These are phyloP conservation scores for Numida meleagris DNA, from an alignment of 2,113 vertebrate genomes.

Conservation along the genomic window DNA sequence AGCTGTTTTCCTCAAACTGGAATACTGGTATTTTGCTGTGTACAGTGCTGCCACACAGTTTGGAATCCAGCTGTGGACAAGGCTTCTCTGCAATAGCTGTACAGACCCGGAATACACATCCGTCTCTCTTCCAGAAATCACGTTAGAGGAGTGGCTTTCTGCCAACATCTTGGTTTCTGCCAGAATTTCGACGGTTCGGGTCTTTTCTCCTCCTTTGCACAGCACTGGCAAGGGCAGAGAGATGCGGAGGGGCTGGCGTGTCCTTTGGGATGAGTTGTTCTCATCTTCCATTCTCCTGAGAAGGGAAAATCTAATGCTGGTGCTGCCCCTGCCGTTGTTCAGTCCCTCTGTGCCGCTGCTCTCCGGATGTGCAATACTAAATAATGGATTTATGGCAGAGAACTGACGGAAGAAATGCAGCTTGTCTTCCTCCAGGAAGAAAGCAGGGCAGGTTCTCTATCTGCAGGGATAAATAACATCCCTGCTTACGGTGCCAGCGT, in stretches of 20 bases:
- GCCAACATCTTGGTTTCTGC: not conserved
- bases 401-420: not conserved
- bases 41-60: not conserved
- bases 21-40: not conserved
- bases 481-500: not conserved
- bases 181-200: conserved; percentile 9
- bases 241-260: not conserved
- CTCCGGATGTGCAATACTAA: not conserved
- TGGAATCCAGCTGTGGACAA: not conserved
- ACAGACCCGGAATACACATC: conserved; percentile 17
- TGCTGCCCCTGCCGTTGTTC: not conserved
- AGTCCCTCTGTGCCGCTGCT: not conserved
- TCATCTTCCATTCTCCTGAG: not conserved
- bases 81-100: not conserved
- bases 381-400: not conserved
- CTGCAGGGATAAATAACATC: not conserved
- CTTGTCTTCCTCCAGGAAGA: not conserved
- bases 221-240: not conserved
- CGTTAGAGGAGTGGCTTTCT: conserved; percentile 34
- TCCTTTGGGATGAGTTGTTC: not conserved
- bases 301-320: not conserved
- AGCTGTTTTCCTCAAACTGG: not conserved
- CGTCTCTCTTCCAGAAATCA: not conserved
- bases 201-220: not conserved
- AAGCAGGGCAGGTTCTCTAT: not conserved